phyloP scores from a whole-genome alignment of 2,113 vertebrate species.

The Loxodonta africana region DNA sequence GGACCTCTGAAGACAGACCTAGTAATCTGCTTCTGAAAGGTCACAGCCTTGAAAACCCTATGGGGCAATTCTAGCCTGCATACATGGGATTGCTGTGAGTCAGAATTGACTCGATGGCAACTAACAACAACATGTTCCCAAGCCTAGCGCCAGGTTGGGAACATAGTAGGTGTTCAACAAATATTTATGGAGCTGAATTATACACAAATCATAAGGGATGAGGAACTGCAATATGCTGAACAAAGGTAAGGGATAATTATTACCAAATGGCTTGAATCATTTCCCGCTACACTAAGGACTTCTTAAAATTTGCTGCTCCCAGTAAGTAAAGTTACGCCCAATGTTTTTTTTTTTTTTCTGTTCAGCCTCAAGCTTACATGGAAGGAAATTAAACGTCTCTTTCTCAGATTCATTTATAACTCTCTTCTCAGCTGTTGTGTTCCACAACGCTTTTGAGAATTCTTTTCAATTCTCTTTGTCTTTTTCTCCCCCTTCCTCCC shows the following conservation, averaged over 20 bases:
- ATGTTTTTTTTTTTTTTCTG: conserved; percentile 11
- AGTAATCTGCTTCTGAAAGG: not conserved
- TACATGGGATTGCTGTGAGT: not conserved
- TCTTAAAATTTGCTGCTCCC: conserved; percentile 27
- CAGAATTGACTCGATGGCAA: not conserved
- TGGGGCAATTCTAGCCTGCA: not conserved
- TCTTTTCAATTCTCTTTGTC: conserved; percentile 77
- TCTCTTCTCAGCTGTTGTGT: conserved; percentile 56
- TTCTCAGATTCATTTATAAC: conserved; percentile 77
- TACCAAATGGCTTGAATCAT: conserved; percentile 55
- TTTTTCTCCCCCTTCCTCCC: conserved; percentile 49
- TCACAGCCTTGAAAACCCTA: not conserved
- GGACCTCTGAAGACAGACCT: not conserved
- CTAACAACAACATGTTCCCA: not conserved
- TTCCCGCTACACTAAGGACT: conserved; percentile 20
- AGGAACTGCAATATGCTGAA: not conserved
- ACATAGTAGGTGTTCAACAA: not conserved
- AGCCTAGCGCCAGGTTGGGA: not conserved
- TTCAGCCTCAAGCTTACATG: conserved; percentile 69
- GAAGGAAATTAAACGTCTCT: conserved; percentile 79
- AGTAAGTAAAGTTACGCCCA: conserved; percentile 64
- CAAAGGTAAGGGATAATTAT: conserved; percentile 38
- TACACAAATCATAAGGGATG: not conserved
- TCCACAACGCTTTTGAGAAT: conserved; percentile 77
- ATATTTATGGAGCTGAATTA: conserved; percentile 44